Conservation (phyloP, 2,888 invertebrate species). For the Calameuta pallipes region DNA sequence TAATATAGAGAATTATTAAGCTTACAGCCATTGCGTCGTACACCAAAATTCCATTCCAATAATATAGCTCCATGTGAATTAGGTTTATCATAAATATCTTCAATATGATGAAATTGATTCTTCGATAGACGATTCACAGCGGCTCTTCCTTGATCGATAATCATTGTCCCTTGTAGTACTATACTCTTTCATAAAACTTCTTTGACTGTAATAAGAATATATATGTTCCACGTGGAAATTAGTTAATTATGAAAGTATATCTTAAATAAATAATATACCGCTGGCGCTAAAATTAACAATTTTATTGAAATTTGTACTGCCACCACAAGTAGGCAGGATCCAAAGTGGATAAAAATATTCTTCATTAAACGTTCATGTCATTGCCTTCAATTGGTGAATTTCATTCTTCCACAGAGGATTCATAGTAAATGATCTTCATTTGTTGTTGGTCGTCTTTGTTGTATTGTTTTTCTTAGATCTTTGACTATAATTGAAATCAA, state of each 20-base stretch:
- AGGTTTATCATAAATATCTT: background rate
- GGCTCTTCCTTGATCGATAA: background rate
- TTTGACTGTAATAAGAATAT: background rate
- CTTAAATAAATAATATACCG: background rate
- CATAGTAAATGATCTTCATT: background rate
- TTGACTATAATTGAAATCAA: background rate
- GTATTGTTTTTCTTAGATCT: background rate
- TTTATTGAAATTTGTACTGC: background rate
- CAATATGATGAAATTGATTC: background rate
- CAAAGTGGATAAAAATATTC: background rate
- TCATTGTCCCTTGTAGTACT: background rate
- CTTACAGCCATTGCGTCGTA: background rate
- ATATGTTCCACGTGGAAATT: background rate
- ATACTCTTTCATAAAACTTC: background rate
- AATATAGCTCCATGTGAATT: background rate
- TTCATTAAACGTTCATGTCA: background rate
- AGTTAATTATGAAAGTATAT: background rate
- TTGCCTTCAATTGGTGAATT: background rate
- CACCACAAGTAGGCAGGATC: background rate
- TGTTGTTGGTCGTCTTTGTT: background rate
- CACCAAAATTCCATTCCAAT: background rate
- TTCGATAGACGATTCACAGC: background rate
- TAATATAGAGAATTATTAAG: background rate
- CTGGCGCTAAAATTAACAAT: background rate
- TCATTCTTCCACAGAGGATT: background rate